phyloP scores from a whole-genome alignment of 2,888 invertebrate species.

The Syrphus vitripennis region DNA sequence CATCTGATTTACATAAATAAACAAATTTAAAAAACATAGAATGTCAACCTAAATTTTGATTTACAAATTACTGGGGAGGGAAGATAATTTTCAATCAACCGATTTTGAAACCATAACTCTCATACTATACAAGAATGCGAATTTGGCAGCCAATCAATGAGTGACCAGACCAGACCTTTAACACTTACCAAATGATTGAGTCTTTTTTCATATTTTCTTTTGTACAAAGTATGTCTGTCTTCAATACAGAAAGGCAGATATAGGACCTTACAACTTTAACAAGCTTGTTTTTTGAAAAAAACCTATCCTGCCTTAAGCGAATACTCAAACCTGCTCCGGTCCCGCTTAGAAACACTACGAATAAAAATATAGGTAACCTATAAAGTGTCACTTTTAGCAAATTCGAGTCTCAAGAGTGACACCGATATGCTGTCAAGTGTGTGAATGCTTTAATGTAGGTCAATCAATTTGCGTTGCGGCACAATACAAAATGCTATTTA shows the following conservation, averaged over 20 bases:
- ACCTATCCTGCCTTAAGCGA: background rate
- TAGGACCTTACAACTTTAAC: slow-evolving; percentile 1
- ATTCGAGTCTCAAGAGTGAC: slow-evolving; percentile 17
- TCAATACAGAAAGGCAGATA: slow-evolving; percentile 24
- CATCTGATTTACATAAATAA: too few species aligned
- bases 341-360: background rate
- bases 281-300: background rate
- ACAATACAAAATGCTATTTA: slow-evolving; percentile 30
- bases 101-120: background rate
- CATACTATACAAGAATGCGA: background rate
- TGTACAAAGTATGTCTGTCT: slow-evolving; percentile 24
- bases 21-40: too few species aligned
- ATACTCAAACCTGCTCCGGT: background rate
- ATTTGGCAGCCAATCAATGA: slow-evolving; percentile 30
- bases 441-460: slow-evolving; percentile 36
- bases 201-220: slow-evolving; percentile 45
- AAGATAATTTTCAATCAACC: too few species aligned
- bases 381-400: slow-evolving; percentile 47
- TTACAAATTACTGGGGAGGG: too few species aligned
- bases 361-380: too few species aligned
- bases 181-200: slow-evolving; percentile 15
- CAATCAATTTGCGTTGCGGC: slow-evolving; percentile 57
- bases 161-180: background rate
- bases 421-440: background rate
- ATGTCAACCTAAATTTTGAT: too few species aligned